Base-by-base conservation (phyloP, 2,113 vertebrate species). In the Falco punctatus region DNA sequence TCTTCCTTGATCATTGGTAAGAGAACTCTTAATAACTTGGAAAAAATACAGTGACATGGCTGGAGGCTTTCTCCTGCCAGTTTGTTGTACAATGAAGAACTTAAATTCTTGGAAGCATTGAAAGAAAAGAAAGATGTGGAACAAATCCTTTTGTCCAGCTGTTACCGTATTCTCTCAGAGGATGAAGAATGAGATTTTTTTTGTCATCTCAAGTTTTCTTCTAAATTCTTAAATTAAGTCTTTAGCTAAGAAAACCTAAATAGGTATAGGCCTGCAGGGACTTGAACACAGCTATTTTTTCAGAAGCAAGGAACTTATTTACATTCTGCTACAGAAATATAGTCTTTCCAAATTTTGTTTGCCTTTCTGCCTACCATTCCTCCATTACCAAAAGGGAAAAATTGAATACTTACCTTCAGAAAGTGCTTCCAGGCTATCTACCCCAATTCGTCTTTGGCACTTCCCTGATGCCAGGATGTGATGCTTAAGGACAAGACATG, bases 401-500 rank as follows among this genome's bases (percentile, higher is more conserved):
- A 9, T 11, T 40, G 9, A 77, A 46, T 84, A 35, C 3, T 59
- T 59, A 13, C 5, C 14, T 72, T 35, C 19, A 46, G 44, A 15
- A 61, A 72, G 55, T 0, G 13, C 12, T 73, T 55, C 33, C 59
- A 67, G 59, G 13, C 38, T 62, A 30, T 18, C 16, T 54, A 59
- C 6, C 9, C 15, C 27, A 59, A 38, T 15, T 65, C 26, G 23
- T 52, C 1, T 0, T 15, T 61, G 33, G 33, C 1, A 2, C 13
- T 66, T 65, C 10, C 19, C 35, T n/a, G 44, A 26, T 66, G 38
- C 27, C 33, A 72, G 16, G 10, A 33, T 44, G 35, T 38, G 32
- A 91, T 38, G 8, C 44, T 51, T 58, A 38, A 71, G 15, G 19
- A 33, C 22, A 86, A 91, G 28, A 40, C 22, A 20, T 52, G 27